phyloP scores from a whole-genome alignment of 1,140 invertebrate species.

The Temnothorax nylanderi region DNA sequence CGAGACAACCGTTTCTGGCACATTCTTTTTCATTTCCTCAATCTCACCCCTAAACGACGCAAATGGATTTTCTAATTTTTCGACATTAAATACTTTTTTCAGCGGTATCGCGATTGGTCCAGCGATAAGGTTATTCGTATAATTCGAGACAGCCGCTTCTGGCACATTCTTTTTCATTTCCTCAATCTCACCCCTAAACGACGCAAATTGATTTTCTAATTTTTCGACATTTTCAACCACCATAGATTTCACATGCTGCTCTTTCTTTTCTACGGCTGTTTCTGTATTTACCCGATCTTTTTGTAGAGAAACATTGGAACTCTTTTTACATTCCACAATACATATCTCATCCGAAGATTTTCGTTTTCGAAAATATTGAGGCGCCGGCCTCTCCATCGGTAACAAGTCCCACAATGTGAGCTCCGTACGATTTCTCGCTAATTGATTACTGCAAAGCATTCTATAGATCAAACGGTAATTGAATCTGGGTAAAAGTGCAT shows the following conservation, averaged over 20 bases:
- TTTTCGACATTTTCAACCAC: no score
- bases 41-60: neutral
- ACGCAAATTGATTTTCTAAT: no score
- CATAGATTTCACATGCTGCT: neutral
- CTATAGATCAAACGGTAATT: constrained; percentile 37
- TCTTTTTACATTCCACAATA: neutral
- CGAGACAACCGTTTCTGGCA: neutral
- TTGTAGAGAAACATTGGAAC: neutral
- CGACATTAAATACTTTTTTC: no score
- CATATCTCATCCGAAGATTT: neutral
- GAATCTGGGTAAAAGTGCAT: constrained; percentile 59
- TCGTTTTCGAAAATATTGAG: neutral
- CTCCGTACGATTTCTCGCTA: constrained; percentile 61
- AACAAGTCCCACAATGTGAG: constrained; percentile 71
- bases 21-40: neutral
- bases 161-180: no score
- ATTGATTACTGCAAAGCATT: constrained; percentile 40
- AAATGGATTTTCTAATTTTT: no score
- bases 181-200: no score
- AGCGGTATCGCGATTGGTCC: no score
- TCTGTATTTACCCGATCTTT: neutral
- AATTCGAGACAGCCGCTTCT: no score
- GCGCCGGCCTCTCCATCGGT: neutral
- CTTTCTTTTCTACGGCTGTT: neutral
- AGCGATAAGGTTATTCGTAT: no score